Percentiles rank a stretch among this genome's conserved stretches.
These are phyloP conservation scores for Oriolus oriolus DNA, from an alignment of 2,113 vertebrate genomes.

Conservation along the genomic window DNA sequence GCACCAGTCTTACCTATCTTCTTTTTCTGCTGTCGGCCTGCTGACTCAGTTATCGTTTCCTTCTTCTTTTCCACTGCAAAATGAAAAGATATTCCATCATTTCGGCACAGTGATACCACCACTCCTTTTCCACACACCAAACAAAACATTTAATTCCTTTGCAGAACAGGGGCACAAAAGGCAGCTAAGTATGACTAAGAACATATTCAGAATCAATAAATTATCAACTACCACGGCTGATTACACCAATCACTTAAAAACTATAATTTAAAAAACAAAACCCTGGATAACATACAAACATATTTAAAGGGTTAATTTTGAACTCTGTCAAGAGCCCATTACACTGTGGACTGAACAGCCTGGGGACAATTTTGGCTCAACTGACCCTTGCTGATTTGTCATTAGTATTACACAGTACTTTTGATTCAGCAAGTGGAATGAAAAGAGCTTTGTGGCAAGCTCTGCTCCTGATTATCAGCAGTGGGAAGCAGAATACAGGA, in stretches of 20 bases:
- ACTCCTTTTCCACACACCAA: not conserved
- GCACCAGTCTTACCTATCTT: constrained; percentile 86
- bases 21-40: constrained; percentile 96
- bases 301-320: not conserved
- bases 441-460: constrained; percentile 48
- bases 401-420: constrained; percentile 30
- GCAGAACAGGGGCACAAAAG: not conserved
- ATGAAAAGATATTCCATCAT: not conserved
- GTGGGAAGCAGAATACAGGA: constrained; percentile 55
- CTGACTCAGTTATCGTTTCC: constrained; percentile 95
- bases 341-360: not conserved
- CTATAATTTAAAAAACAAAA: not conserved
- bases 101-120: not conserved
- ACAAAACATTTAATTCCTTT: not conserved
- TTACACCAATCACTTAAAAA: not conserved
- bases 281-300: not conserved
- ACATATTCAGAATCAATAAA: not conserved
- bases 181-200: not conserved
- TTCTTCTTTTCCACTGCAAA: constrained; percentile 96
- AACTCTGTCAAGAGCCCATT: not conserved
- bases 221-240: not conserved
- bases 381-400: constrained; percentile 29
- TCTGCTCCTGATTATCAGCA: not conserved
- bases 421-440: constrained; percentile 51
- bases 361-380: not conserved